Evolutionary conservation across 2,888 invertebrate species (phyloP).

Genomic region (Melangyna quadrimaculata): DNA sequence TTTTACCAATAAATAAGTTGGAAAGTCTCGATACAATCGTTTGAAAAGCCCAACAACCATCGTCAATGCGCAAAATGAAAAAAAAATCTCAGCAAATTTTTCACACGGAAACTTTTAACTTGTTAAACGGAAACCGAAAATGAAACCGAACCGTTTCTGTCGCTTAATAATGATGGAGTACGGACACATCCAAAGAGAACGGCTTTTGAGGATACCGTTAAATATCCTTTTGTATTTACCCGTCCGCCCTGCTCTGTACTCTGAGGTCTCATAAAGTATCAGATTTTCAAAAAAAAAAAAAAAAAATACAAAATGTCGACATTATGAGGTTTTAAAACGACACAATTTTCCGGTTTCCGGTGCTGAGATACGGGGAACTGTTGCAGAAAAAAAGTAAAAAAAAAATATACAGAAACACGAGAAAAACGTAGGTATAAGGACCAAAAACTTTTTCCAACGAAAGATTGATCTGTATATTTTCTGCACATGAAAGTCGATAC

Average conservation of each 20-base stretch:
- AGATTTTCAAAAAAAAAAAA: constrained; percentile 43
- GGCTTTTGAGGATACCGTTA: constrained; percentile 18
- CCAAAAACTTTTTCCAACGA: constrained; percentile 12
- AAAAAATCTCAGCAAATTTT: constrained; percentile 52
- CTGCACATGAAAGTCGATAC: constrained; percentile 29
- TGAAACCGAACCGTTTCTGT: constrained; percentile 53
- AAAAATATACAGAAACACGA: neutral
- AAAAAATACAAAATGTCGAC: constrained; percentile 34
- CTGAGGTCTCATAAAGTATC: constrained; percentile 33
- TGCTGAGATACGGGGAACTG: neutral
- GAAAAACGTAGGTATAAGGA: constrained; percentile 25
- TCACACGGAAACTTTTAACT: constrained; percentile 65
- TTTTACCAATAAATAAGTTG: constrained; percentile 69
- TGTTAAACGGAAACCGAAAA: constrained; percentile 64
- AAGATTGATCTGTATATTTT: constrained; percentile 49
- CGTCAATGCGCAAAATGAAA: constrained; percentile 8
- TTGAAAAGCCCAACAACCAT: constrained; percentile 27
- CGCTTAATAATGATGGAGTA: constrained; percentile 52
- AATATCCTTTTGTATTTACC: constrained; percentile 18
- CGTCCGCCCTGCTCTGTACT: neutral
- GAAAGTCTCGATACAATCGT: constrained; percentile 60
- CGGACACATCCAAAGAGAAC: constrained; percentile 1
- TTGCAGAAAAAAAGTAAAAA: neutral
- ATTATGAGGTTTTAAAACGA: constrained; percentile 67
- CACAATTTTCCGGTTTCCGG: constrained; percentile 65